These are phyloP conservation scores for Lagorchestes hirsutus DNA, from an alignment of 2,797 vertebrate genomes.

Conservation along the genomic window DNA sequence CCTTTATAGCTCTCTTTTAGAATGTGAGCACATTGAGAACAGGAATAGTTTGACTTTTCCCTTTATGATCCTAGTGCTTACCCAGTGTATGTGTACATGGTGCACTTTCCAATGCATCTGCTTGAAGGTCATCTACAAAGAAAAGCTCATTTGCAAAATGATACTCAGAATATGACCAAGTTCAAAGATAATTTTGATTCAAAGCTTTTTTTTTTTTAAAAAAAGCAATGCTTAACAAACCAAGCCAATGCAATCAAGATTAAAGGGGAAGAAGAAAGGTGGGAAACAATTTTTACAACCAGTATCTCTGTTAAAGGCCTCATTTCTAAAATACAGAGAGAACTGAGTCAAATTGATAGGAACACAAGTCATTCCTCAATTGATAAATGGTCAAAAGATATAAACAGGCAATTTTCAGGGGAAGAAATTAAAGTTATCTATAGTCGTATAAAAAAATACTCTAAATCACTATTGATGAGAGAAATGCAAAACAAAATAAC, in stretches of 20 bases:
- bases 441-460: too few relatives aligned
- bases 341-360: too few relatives aligned
- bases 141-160: background rate
- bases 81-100: background rate
- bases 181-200: background rate
- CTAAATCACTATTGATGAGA: too few relatives aligned
- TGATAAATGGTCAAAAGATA: too few relatives aligned
- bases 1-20: background rate
- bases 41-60: background rate
- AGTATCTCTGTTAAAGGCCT: too few relatives aligned
- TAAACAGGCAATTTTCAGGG: too few relatives aligned
- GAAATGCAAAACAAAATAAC: too few relatives aligned
- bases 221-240: background rate
- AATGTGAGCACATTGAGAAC: background rate
- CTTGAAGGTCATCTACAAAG: background rate
- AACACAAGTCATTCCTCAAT: too few relatives aligned
- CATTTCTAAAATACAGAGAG: too few relatives aligned
- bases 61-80: background rate
- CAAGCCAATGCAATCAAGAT: background rate
- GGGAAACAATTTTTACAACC: too few relatives aligned
- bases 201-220: background rate
- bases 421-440: too few relatives aligned
- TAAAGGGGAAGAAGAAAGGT: too few relatives aligned
- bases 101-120: background rate
- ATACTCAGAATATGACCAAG: background rate